Percentiles rank a stretch among this genome's conserved stretches.
These are phyloP conservation scores for Mesocentrotus franciscanus DNA, from an alignment of 53 echinoderm and acorn worm genomes.

Conservation along the genomic window DNA sequence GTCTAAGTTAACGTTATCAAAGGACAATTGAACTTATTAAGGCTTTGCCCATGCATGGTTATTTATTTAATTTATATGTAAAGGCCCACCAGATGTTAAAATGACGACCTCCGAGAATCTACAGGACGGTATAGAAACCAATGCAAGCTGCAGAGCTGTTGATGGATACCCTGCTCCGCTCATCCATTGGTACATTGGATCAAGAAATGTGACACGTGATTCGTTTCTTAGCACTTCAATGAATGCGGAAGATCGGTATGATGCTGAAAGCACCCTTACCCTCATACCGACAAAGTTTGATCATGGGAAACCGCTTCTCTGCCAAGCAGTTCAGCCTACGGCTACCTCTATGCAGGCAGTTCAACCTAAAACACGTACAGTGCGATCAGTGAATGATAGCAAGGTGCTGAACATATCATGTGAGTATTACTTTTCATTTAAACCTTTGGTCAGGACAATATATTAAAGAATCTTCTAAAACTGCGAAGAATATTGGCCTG, in stretches of 20 bases:
- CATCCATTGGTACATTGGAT: background rate
- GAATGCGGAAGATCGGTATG: background rate
- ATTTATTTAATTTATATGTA: too few relatives aligned
- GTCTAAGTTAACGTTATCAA: background rate
- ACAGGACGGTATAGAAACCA: background rate
- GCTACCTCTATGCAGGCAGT: too few relatives aligned
- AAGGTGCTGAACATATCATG: background rate
- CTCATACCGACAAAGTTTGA: background rate
- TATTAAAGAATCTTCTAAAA: too few relatives aligned
- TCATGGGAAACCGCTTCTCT: background rate
- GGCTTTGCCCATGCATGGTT: too few relatives aligned
- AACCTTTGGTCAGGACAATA: background rate
- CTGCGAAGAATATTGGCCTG: too few relatives aligned
- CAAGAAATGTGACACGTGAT: background rate
- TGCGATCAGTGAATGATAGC: background rate
- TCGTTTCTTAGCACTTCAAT: background rate
- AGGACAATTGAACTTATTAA: too few relatives aligned
- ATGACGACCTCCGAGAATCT: background rate
- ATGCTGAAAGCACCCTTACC: background rate
- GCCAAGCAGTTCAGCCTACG: background rate
- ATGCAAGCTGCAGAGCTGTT: background rate
- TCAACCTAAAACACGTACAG: background rate
- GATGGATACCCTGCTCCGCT: background rate
- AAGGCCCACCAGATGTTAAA: background rate
- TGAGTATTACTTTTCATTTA: background rate